A percentile compares a stretch with the other conserved stretches of the same genome.
phyloP scores from a whole-genome alignment of 2,113 vertebrate genomes.

The Odobenus rosmarus region DNA sequence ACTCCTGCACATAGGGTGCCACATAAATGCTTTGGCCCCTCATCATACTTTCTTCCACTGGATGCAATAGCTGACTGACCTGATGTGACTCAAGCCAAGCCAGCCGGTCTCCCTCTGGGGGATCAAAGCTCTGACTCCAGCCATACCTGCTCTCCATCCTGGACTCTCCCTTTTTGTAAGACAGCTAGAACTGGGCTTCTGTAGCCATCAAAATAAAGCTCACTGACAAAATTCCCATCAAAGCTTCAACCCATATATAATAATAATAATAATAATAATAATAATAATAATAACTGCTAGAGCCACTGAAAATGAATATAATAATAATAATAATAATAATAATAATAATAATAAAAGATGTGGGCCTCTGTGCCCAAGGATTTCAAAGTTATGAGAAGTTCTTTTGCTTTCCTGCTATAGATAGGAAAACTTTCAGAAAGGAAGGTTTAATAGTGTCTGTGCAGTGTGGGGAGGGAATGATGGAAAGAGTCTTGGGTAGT shows the following conservation, averaged over 20 bases:
- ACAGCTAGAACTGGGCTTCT: not conserved
- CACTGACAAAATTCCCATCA: not conserved
- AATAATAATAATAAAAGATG: not conserved
- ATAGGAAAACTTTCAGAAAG: not conserved
- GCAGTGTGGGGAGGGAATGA: too few species aligned
- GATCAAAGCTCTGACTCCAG: not conserved
- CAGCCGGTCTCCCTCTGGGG: not conserved
- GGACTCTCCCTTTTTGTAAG: not conserved
- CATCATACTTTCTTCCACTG: not conserved
- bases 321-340: not conserved
- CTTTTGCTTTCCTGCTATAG: constrained; percentile 1
- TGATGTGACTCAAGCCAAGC: not conserved
- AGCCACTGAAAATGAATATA: not conserved
- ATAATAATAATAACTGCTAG: not conserved
- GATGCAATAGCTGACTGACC: not conserved
- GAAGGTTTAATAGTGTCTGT: not conserved
- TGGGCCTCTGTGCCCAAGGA: not conserved
- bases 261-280: not conserved
- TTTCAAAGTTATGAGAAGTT: not conserved
- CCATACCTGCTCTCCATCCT: not conserved
- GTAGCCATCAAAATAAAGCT: not conserved
- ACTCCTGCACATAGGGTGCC: not conserved
- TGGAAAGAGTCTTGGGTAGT: not conserved
- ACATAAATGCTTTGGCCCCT: not conserved
- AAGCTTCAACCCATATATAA: not conserved